Evolutionary conservation across 2,113 vertebrate genomes (phyloP).

Genomic region (Boulengeromyrus knoepffleri): DNA sequence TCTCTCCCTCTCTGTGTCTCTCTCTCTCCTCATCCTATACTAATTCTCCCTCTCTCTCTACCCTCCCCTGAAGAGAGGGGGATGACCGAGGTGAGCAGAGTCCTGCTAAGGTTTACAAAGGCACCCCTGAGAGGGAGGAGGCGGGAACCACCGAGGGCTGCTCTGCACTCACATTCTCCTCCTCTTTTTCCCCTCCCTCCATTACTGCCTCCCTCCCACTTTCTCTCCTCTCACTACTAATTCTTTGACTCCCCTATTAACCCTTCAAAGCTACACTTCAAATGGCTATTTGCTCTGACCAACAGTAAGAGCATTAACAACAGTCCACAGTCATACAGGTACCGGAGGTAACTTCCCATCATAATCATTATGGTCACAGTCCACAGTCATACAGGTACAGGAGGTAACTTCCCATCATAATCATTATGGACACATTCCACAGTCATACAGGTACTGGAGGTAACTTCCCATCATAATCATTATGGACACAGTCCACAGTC

Average conservation of each 20-base stretch:
- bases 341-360: background rate
- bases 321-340: background rate
- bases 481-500: background rate
- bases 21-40: slow-evolving; percentile 56
- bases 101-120: slow-evolving; percentile 50
- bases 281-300: background rate
- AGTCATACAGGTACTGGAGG: too few relatives aligned
- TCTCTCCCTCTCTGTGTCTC: slow-evolving; percentile 35
- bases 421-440: background rate
- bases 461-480: background rate
- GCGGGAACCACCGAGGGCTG: slow-evolving; percentile 36
- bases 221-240: background rate
- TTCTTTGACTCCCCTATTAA: slow-evolving; percentile 16
- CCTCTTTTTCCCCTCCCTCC: slow-evolving; percentile 17
- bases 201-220: slow-evolving; percentile 15
- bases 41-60: slow-evolving; percentile 54
- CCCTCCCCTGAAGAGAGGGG: slow-evolving; percentile 41
- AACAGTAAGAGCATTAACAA: background rate
- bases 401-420: background rate
- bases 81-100: slow-evolving; percentile 36
- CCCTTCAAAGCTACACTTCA: slow-evolving; percentile 9
- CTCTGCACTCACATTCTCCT: slow-evolving; percentile 27
- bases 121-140: slow-evolving; percentile 42
- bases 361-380: background rate
- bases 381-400: background rate